These are phyloP conservation scores for Apamea sordens DNA, from an alignment of 2,888 invertebrate species.

Conservation along the genomic window DNA sequence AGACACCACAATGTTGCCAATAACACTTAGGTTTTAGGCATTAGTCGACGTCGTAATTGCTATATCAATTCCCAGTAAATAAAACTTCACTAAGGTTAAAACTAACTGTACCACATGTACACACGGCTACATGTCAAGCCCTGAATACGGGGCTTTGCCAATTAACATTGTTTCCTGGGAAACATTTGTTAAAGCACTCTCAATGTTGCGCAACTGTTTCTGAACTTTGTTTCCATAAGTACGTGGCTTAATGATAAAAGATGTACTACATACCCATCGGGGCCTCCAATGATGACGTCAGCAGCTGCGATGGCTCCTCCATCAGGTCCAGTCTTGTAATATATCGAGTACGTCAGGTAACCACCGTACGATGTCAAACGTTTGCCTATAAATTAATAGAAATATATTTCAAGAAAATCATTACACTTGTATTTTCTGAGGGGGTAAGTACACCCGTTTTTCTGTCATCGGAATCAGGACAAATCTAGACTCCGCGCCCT, in stretches of 20 bases:
- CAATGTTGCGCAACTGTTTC: neutral
- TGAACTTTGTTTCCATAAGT: neutral
- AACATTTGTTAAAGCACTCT: neutral
- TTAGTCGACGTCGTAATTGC: neutral
- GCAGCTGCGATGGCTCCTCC: slow-evolving; percentile 92
- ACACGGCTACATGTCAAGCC: too few species aligned
- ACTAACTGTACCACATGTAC: too few species aligned
- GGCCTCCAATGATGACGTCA: slow-evolving; percentile 95
- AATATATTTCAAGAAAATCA: neutral
- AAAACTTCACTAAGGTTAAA: neutral
- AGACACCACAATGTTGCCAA: neutral
- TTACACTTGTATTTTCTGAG: neutral
- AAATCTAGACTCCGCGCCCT: neutral
- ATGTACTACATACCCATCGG: slow-evolving; percentile 84
- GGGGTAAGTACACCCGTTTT: neutral
- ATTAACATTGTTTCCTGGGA: neutral
- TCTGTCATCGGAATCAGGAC: neutral
- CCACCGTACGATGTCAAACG: slow-evolving; percentile 97
- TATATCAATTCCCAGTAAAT: neutral
- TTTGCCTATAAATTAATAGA: slow-evolving; percentile 87
- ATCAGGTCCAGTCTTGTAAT: slow-evolving; percentile 91
- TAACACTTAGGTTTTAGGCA: neutral
- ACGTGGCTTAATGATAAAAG: neutral
- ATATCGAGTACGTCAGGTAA: slow-evolving; percentile 93
- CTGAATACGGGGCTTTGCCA: too few species aligned